A percentile compares a stretch with the other conserved stretches of the same genome.
These are phyloP conservation scores for Xylota sylvarum DNA, from an alignment of 2,888 invertebrate genomes.

Conservation along the genomic window DNA sequence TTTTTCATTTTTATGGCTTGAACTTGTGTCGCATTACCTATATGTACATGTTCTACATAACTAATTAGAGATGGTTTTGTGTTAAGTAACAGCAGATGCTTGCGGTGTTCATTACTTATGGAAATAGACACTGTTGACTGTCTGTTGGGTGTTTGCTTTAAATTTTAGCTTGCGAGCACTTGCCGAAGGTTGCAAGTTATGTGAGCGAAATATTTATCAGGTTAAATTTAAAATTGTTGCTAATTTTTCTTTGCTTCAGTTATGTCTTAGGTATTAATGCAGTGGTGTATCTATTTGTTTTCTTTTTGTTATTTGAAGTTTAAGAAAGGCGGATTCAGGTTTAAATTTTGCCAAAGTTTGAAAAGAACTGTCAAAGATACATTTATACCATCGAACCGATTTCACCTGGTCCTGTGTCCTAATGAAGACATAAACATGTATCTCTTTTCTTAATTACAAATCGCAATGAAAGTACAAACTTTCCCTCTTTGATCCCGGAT, in stretches of 20 bases:
- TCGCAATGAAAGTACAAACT: background rate
- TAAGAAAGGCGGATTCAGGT: too few species aligned
- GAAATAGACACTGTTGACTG: slow-evolving; percentile 30
- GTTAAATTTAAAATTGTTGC: background rate
- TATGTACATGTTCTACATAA: slow-evolving; percentile 61
- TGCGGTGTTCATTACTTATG: slow-evolving; percentile 25
- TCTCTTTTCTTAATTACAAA: too few species aligned
- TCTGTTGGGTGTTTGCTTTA: slow-evolving; percentile 47
- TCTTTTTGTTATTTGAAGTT: too few species aligned
- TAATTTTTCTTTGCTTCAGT: too few species aligned
- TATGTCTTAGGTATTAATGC: background rate
- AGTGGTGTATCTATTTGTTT: background rate
- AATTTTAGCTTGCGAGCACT: slow-evolving; percentile 26
- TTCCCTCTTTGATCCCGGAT: slow-evolving; percentile 26
- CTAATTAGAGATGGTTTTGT: slow-evolving; percentile 50
- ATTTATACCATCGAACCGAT: too few species aligned
- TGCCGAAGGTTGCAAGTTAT: background rate
- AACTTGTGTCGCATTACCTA: slow-evolving; percentile 21
- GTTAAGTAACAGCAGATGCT: slow-evolving; percentile 35
- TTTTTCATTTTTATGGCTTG: slow-evolving; percentile 48
- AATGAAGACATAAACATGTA: too few species aligned
- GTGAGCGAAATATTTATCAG: background rate
- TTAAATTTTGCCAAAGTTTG: too few species aligned
- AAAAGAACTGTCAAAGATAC: too few species aligned
- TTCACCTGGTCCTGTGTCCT: too few species aligned